Evolutionary conservation across 2,113 vertebrate species (phyloP).

Genomic region (Phylloscopus trochiloides): DNA sequence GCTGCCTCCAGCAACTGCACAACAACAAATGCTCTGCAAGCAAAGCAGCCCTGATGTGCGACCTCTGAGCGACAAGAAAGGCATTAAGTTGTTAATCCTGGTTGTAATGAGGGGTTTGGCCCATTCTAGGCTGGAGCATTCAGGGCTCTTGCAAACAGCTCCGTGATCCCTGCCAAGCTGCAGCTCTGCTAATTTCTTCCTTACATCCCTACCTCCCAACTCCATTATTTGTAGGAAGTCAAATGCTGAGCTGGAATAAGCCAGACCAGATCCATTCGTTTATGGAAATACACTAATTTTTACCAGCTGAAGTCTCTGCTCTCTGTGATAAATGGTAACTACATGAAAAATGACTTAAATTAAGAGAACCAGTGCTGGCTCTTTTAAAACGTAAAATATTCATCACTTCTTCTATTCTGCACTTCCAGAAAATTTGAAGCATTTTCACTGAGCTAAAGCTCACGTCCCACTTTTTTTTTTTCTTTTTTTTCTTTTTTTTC

Average conservation of each 20-base stretch:
- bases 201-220: slow-evolving; percentile 27
- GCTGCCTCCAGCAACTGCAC: neutral
- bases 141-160: neutral
- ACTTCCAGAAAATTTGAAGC: neutral
- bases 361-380: neutral
- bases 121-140: neutral
- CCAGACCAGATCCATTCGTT: neutral
- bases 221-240: slow-evolving; percentile 3
- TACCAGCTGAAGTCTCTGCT: slow-evolving; percentile 30
- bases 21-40: neutral
- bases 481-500: too few species aligned
- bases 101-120: slow-evolving; percentile 2
- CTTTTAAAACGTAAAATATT: slow-evolving; percentile 2
- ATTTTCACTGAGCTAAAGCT: slow-evolving; percentile 14
- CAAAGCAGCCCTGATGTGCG: neutral
- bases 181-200: slow-evolving; percentile 32
- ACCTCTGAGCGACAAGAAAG: neutral
- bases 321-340: neutral
- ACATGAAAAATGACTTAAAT: slow-evolving; percentile 28
- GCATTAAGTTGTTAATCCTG: slow-evolving; percentile 16
- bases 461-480: neutral
- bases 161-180: slow-evolving; percentile 2
- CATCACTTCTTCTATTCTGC: neutral
- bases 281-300: slow-evolving; percentile 24
- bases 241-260: slow-evolving; percentile 6